Base-by-base conservation (phyloP, 2,797 vertebrate genomes). In the Mus spretus region DNA sequence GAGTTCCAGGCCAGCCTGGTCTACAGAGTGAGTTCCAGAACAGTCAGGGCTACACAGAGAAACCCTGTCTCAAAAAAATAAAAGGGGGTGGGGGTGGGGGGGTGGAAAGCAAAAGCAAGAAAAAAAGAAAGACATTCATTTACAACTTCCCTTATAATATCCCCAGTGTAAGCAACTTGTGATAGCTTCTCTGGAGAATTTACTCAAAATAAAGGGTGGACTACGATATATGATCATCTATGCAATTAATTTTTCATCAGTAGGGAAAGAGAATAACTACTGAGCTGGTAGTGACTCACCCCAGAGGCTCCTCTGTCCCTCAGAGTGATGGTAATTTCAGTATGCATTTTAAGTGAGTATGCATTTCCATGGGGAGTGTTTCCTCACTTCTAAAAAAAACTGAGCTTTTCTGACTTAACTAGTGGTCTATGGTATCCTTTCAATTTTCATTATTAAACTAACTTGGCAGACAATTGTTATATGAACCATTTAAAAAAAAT, bases 371-470 rank as follows among this genome's bases (percentile, higher is more conserved):
- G 80, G 83, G 75, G 91, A 92, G 77, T 83, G 89, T 72, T 92
- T 89, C 89, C 81, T 92, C 55, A 89, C 65, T 96, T 96, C 94
- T 92, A 40, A 94, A 9, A 96, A 96, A 47, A 44, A 93, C 72
- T 88, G 12, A 77, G 55, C 57, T 97, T 85, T 96, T 83, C 61
- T 87, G 86, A 94, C 89, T 74, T 92, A 90, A 84, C 57, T 87
- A 96, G 92, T 28, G 4, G 59, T 24, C 65, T 77, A 75, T 40
- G 11, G 55, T 72, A 61, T 93, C 78, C 65, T 93, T 95, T 72
- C 40, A 55, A 65, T 14, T 82, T 34, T 95, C 44, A 81, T 59
- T 70, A 95, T 63, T 50, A 97, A 91, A 80, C 82, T 74, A 90
- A 95, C 50, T 72, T 84, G 82, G 87, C 37, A 87, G 24, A 4